Conservation (phyloP, 1,140 invertebrate genomes). For the Diabrotica virgifera region DNA sequence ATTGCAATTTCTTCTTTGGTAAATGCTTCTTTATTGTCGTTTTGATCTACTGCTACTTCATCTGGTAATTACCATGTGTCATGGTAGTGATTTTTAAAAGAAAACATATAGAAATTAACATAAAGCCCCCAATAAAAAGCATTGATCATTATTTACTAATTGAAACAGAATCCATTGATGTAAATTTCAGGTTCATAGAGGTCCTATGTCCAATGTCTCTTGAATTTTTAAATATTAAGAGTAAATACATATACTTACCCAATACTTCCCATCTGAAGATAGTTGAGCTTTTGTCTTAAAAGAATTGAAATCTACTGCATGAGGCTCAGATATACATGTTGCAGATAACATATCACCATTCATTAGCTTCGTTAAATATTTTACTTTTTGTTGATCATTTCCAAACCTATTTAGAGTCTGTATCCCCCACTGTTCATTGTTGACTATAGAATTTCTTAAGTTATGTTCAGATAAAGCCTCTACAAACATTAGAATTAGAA, state of each 20-base stretch:
- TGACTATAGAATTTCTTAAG: slow-evolving; percentile 47
- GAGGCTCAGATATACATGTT: slow-evolving; percentile 52
- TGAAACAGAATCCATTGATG: too few relatives aligned
- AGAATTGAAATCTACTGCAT: slow-evolving; percentile 38
- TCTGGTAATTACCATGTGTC: too few relatives aligned
- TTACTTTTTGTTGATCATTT: slow-evolving; percentile 48
- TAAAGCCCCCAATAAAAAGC: too few relatives aligned
- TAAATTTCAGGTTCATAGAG: too few relatives aligned
- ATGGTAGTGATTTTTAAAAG: too few relatives aligned
- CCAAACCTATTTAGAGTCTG: slow-evolving; percentile 50
- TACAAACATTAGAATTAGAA: neutral
- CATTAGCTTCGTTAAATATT: slow-evolving; percentile 52
- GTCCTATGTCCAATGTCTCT: too few relatives aligned
- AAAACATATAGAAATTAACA: too few relatives aligned
- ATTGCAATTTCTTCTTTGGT: too few relatives aligned
- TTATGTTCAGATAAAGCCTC: slow-evolving; percentile 53
- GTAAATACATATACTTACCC: slow-evolving; percentile 37
- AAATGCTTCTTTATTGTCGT: too few relatives aligned
- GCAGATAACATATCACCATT: slow-evolving; percentile 50
- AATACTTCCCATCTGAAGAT: slow-evolving; percentile 41
- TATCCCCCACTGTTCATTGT: slow-evolving; percentile 50
- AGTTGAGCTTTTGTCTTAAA: slow-evolving; percentile 44
- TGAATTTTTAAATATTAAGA: slow-evolving; percentile 3
- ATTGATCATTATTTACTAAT: too few relatives aligned
- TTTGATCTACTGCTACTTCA: too few relatives aligned